Conservation (phyloP, 2,113 vertebrate species). For the Polypterus senegalus region DNA sequence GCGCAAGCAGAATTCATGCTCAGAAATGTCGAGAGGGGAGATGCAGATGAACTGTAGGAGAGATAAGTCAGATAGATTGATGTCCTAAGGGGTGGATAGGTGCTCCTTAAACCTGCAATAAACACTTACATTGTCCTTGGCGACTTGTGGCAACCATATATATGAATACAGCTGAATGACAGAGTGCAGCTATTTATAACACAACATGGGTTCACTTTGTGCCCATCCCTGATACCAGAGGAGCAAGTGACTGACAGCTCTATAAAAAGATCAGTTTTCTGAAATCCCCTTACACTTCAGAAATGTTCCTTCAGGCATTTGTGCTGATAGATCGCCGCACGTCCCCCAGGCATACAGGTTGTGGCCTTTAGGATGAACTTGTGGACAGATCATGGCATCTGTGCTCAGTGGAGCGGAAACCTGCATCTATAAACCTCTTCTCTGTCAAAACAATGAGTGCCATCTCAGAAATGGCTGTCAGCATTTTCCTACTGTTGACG, state of each 20-base stretch:
- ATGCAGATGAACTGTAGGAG: too few relatives aligned
- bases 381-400: constrained; percentile 31
- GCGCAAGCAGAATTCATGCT: too few relatives aligned
- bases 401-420: constrained; percentile 43
- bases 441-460: constrained; percentile 50
- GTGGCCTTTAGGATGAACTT: constrained; percentile 31
- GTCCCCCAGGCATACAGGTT: constrained; percentile 41
- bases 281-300: constrained; percentile 38
- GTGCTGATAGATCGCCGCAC: constrained; percentile 55
- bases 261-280: constrained; percentile 28
- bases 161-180: constrained; percentile 21
- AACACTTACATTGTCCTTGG: too few relatives aligned
- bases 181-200: constrained; percentile 38
- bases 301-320: constrained; percentile 21
- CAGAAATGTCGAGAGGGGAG: too few relatives aligned
- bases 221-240: constrained; percentile 45
- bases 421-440: constrained; percentile 22
- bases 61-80: too few relatives aligned
- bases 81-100: too few relatives aligned
- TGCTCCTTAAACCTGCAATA: too few relatives aligned
- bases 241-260: constrained; percentile 37
- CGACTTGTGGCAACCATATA: too few relatives aligned
- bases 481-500: constrained; percentile 30
- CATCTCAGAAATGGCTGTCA: constrained; percentile 44
- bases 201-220: constrained; percentile 29